Evolutionary conservation across 2,113 vertebrate species (phyloP).

Genomic region (Symphodus melops): DNA sequence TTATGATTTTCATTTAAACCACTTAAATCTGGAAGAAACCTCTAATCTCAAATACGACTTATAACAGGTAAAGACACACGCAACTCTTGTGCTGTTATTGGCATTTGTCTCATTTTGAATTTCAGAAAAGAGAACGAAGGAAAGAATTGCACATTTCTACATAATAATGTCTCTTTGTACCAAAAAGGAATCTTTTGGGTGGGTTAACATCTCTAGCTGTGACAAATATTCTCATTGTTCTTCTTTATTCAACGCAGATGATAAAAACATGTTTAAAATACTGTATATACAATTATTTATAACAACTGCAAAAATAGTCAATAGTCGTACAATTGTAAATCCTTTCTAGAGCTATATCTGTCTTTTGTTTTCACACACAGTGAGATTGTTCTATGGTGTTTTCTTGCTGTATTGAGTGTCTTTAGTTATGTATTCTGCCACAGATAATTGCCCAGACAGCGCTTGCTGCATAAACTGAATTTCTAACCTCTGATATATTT

Average conservation of each 20-base stretch:
- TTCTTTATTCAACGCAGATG: neutral
- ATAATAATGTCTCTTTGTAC: no score
- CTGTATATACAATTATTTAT: no score
- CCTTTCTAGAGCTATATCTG: neutral
- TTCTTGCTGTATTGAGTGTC: constrained; percentile 49
- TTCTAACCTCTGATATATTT: constrained; percentile 85
- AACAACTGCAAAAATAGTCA: neutral
- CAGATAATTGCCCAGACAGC: constrained; percentile 80
- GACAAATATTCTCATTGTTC: no score
- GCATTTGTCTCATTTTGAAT: no score
- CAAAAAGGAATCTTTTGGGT: no score
- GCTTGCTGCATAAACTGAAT: constrained; percentile 70
- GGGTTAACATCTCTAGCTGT: no score
- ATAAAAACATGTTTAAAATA: neutral
- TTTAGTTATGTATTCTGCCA: constrained; percentile 75
- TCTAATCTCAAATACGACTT: neutral
- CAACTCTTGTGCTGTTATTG: no score
- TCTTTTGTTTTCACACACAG: constrained; percentile 1
- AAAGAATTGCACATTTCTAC: no score
- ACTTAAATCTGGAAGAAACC: neutral
- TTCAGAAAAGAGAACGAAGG: no score
- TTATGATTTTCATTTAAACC: neutral
- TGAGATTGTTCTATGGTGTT: neutral
- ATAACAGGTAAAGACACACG: no score
- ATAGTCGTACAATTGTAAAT: neutral